Evolutionary conservation across 2,797 vertebrate genomes (phyloP), one percentile per base, ranked within the genome.

Genomic region (Eulemur mongoz): DNA sequence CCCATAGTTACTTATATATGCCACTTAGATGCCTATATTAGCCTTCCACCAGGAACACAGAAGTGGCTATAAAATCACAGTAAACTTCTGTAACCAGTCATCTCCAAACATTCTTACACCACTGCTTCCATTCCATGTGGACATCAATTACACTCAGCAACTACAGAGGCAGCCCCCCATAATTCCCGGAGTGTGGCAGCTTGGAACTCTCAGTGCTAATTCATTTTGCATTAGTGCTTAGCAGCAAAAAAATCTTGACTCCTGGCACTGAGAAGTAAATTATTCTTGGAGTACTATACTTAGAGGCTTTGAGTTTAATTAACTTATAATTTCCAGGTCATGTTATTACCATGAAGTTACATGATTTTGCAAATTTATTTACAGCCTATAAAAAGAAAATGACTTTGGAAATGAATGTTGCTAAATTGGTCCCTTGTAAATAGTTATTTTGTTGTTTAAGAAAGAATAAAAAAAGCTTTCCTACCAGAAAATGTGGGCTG

Each of bases 291-390:
- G 83, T 86, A 96, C 80, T 95, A 92, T 86, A 89, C 95, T 98
- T 97, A 91, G 92, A 98, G 97, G 95, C 89, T 97, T 98, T 97
- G 96, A 78, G 88, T 98, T 98, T 98, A 98, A 98, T 98, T 98
- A 98, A 95, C 96, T 97, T 98, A 91, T 97, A 98, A 98, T 98
- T 98, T 97, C 50, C 89, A 82, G 97, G 96, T 97, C 45, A 4
- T 97, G 96, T 97, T 98, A 97, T 97, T 98, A 93, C 96, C 95
- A 97, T 88, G 89, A 97, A 96, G 96, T 97, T 98, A 98, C 96
- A 96, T 2, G 88, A 89, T 90, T 94, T 91, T 96, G 76, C 48
- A 95, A 96, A 95, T 91, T 95, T 97, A 97, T 97, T 98, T 98
- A 97, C 30, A 97, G 82, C 52, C 83, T 95, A 84, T 97, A 91